Evolutionary conservation across 2,797 vertebrate species (phyloP), one percentile per base, ranked within the genome.

Genomic region (Fundulus diaphanus): DNA sequence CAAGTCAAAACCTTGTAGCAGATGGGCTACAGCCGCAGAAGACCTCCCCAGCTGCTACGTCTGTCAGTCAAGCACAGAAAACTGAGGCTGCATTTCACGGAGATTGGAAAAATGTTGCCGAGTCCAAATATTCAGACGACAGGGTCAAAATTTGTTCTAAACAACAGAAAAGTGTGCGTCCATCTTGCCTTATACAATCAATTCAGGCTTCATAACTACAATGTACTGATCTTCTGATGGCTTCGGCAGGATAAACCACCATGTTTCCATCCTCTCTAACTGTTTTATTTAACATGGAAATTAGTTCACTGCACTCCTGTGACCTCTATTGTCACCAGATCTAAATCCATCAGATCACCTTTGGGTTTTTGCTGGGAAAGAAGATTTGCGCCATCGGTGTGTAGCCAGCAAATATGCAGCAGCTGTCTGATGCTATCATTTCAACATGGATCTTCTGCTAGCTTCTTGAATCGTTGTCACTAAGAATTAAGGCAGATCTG

Each of bases 1-100:
- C 12, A 65, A 66, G 63, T 15, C 24, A n/a, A n/a, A 66, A n/a
- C 22, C 37, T 66, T 66, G 37, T n/a, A 66, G 24, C 63, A 66
- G 22, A 66, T n/a, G 63, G 37, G 22, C 51, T 54, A 54, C 24
- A 54, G 22, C 35, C 40, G 35, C 22, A 37, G 22, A 40, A 15
- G 61, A 40, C 61, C 9, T 13, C 37, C 6, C 22, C 11, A 40
- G 61, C 22, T 66, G 63, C 24, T 15, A 40, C 61, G 40, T 29
- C 5, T 31, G 24, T 27, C 24, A 9, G 54, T 7, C 54, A 57
- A 57, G 29, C 13, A 29, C 54, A 57, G 54, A 57, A 57, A 57
- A 29, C 12, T 27, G 11, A 18, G 52, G n/a, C 27, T 54, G 9
- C 22, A 57, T 5, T 15, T 42, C 5, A n/a, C 15, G 37, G 35